Conservation (phyloP, 2,797 vertebrate species). For the Liasis olivaceus region DNA sequence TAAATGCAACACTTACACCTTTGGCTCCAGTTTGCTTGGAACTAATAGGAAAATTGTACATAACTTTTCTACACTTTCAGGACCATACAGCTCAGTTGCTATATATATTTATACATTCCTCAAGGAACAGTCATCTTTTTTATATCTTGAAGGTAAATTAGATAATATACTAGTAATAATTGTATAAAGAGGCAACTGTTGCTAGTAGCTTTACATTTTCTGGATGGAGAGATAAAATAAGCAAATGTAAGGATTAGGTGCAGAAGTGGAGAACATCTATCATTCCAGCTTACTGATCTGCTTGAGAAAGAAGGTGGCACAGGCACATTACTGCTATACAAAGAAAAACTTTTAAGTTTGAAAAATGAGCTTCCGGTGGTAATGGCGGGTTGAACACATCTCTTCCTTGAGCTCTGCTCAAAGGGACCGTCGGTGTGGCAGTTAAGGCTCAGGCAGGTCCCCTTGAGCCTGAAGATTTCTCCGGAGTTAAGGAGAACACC, state of each 20-base stretch:
- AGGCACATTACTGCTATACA: not conserved
- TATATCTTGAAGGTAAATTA: not conserved
- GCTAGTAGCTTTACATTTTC: not conserved
- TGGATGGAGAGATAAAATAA: not conserved
- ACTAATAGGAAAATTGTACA: not conserved
- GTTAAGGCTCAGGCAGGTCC: too few relatives aligned
- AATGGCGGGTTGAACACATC: too few relatives aligned
- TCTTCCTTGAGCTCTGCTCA: too few relatives aligned
- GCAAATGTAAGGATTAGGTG: not conserved
- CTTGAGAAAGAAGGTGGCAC: too few relatives aligned
- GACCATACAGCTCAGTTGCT: not conserved
- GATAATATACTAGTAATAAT: not conserved
- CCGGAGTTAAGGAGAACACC: too few relatives aligned
- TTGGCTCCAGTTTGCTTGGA: not conserved
- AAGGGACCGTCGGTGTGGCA: too few relatives aligned
- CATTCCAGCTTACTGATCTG: too few relatives aligned
- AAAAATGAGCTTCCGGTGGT: too few relatives aligned
- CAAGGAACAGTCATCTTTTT: not conserved
- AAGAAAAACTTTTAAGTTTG: too few relatives aligned
- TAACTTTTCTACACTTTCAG: not conserved
- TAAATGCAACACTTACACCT: not conserved
- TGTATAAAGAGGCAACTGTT: not conserved
- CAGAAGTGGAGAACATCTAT: not conserved
- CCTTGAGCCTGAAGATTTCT: too few relatives aligned
- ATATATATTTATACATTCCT: not conserved